Conservation (phyloP, 2,113 vertebrate species). For the Bufo bufo region DNA sequence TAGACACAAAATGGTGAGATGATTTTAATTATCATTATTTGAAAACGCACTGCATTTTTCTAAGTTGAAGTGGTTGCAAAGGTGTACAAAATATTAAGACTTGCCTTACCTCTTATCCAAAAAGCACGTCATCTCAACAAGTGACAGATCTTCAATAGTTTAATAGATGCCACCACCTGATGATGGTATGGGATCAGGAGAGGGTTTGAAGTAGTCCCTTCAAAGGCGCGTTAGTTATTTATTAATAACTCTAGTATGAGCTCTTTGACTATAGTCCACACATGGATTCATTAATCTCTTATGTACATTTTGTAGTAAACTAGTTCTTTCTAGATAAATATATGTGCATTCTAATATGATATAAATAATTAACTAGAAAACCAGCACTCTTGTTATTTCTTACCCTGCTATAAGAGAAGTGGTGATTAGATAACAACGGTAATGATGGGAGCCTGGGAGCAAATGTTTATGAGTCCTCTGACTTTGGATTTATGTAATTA, state of each 20-base stretch:
- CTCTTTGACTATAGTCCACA: neutral
- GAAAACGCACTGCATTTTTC: too few species aligned
- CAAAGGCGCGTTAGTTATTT: neutral
- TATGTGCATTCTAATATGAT: neutral
- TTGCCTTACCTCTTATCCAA: neutral
- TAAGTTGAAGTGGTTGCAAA: too few species aligned
- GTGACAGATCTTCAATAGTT: neutral
- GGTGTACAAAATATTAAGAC: too few species aligned
- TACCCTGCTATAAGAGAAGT: neutral
- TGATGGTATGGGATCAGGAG: neutral
- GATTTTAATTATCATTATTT: too few species aligned
- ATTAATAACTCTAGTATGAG: neutral
- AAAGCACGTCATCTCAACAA: neutral
- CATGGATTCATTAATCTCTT: neutral
- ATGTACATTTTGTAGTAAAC: neutral
- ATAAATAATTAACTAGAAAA: constrained; percentile 5
- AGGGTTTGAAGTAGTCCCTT: neutral
- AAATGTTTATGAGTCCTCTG: neutral
- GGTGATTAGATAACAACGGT: neutral
- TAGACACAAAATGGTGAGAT: too few species aligned
- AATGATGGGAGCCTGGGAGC: neutral
- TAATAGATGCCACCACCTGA: neutral
- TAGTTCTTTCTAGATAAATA: neutral
- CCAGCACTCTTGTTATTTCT: neutral
- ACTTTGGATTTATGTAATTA: constrained; percentile 12